Conservation (phyloP, 2,797 vertebrate genomes). For the Scolopax bukidnonensis region DNA sequence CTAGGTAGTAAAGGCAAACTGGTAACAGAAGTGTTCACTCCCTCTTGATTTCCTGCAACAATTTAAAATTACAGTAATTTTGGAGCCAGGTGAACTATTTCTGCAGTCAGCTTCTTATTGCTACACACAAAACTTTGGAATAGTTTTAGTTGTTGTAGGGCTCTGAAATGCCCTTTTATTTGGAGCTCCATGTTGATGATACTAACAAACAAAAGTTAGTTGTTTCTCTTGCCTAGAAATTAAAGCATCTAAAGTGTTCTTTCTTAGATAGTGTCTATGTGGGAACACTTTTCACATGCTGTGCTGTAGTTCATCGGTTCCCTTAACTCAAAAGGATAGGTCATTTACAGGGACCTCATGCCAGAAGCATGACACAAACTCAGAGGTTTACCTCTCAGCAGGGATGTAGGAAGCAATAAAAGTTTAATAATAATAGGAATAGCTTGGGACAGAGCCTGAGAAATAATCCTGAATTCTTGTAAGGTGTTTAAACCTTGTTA, state of each 20-base stretch:
- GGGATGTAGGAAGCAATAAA: slow-evolving; percentile 47
- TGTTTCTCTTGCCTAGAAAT: slow-evolving; percentile 52
- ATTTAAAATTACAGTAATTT: background rate
- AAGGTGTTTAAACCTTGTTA: background rate
- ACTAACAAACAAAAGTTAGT: slow-evolving; percentile 32
- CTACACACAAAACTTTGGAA: background rate
- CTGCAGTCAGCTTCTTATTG: background rate
- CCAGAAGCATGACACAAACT: slow-evolving; percentile 1
- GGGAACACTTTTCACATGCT: slow-evolving; percentile 22
- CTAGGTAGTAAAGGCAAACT: background rate
- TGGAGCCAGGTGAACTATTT: background rate
- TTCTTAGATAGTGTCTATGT: background rate
- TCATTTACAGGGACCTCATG: background rate
- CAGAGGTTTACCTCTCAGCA: slow-evolving; percentile 18
- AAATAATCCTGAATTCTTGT: background rate
- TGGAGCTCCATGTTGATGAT: background rate
- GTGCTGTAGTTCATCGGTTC: slow-evolving; percentile 22
- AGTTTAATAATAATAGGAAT: slow-evolving; percentile 10
- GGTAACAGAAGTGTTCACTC: background rate
- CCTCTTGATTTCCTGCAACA: background rate
- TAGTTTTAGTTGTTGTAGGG: background rate
- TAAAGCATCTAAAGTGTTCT: background rate
- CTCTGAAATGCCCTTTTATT: slow-evolving; percentile 30
- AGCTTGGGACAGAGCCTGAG: background rate
- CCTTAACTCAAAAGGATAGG: slow-evolving; percentile 17